A percentile compares a stretch with the other conserved stretches of the same genome.
Evolutionary conservation across 2,888 invertebrate genomes (phyloP).

Genomic region (Dryomyza anilis): DNA sequence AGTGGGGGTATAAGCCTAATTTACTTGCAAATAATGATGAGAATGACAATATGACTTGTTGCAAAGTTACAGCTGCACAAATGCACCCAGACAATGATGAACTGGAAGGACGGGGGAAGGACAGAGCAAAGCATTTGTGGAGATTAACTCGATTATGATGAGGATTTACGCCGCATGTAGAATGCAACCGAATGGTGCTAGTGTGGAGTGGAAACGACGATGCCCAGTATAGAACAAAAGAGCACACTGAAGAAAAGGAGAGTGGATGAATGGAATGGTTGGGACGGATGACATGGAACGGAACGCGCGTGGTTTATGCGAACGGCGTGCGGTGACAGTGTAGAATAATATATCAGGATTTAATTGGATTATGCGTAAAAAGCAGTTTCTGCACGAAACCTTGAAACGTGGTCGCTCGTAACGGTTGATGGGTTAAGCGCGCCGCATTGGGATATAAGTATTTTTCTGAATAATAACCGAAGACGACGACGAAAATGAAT

Average conservation of each 20-base stretch:
- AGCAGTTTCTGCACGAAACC: constrained; percentile 11
- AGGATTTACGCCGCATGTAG: constrained; percentile 30
- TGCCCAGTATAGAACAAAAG: not conserved
- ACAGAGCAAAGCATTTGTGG: constrained; percentile 23
- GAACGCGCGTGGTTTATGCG: no score
- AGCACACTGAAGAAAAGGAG: not conserved
- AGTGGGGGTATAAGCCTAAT: constrained; percentile 46
- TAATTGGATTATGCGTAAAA: constrained; percentile 35
- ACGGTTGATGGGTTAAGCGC: no score
- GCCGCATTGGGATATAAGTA: no score
- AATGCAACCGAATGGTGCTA: not conserved
- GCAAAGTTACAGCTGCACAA: no score
- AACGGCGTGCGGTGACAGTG: not conserved
- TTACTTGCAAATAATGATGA: constrained; percentile 55
- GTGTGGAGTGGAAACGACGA: not conserved
- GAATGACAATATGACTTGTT: constrained; percentile 37
- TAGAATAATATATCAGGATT: constrained; percentile 32
- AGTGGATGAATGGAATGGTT: not conserved
- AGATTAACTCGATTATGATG: constrained; percentile 51
- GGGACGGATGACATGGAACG: not conserved
- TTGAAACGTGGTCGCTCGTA: constrained; percentile 2
- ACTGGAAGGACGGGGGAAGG: not conserved
- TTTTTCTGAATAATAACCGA: no score
- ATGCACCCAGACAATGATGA: no score
- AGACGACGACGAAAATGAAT: no score